Percentiles rank a stretch among this genome's conserved stretches.
Evolutionary conservation across 2,888 invertebrate species (phyloP).

Genomic region (Zaprionus bogoriensis): DNA sequence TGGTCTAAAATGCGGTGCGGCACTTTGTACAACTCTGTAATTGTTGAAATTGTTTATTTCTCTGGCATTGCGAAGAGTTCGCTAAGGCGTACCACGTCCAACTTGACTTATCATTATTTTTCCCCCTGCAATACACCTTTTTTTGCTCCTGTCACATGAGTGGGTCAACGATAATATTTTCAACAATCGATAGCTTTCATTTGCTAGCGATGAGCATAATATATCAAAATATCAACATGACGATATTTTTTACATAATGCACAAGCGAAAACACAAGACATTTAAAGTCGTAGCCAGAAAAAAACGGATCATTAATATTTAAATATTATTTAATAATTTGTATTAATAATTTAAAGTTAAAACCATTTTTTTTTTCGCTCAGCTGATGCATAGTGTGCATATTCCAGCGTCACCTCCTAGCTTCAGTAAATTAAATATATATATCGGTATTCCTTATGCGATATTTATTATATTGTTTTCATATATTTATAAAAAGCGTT

Average conservation of each 20-base stretch:
- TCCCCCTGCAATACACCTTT: constrained; percentile 12
- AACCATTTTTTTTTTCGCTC: no score
- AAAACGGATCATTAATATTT: no score
- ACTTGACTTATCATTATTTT: constrained; percentile 71
- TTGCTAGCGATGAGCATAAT: not conserved
- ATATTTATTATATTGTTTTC: not conserved
- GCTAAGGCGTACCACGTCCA: constrained; percentile 51
- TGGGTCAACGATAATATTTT: constrained; percentile 1
- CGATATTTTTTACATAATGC: no score
- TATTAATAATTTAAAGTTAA: no score
- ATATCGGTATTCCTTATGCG: not conserved
- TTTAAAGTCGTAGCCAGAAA: no score
- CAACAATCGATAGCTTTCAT: constrained; percentile 15
- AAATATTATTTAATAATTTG: no score
- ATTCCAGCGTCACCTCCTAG: no score
- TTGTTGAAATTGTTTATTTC: not conserved
- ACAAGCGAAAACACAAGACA: no score
- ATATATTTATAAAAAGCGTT: no score
- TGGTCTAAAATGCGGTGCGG: constrained; percentile 94
- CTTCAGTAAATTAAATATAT: no score
- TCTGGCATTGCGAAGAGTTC: not conserved
- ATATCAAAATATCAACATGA: no score
- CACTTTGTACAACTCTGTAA: constrained; percentile 90
- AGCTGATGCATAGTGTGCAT: no score
- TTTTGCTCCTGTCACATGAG: constrained; percentile 62